These are phyloP conservation scores for Antigone vipio DNA, from an alignment of 2,113 vertebrate genomes.

Conservation along the genomic window DNA sequence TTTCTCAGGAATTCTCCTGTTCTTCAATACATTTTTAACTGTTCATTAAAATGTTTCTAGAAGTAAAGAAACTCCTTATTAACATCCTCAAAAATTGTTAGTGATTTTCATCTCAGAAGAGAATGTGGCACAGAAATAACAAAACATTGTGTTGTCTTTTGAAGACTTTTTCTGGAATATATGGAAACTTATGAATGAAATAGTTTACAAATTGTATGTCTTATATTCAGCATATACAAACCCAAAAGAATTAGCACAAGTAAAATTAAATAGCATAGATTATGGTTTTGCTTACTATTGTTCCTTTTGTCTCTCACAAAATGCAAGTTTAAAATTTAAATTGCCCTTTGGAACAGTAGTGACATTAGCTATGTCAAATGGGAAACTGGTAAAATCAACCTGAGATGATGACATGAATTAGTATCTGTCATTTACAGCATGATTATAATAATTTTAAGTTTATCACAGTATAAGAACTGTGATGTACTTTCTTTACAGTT, in stretches of 20 bases:
- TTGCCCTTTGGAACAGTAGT: neutral
- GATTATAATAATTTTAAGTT: neutral
- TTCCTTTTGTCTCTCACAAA: neutral
- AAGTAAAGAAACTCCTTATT: neutral
- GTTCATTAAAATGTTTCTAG: neutral
- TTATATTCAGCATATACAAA: neutral
- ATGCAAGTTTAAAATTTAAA: neutral
- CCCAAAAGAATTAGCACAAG: neutral
- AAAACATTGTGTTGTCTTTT: neutral
- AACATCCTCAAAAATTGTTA: neutral
- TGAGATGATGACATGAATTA: neutral
- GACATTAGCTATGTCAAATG: neutral
- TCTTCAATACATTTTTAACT: neutral
- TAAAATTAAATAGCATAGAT: neutral
- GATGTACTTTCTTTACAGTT: neutral
- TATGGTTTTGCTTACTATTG: neutral
- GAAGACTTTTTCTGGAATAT: neutral
- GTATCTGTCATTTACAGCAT: neutral
- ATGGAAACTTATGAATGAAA: neutral
- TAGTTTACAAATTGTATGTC: neutral
- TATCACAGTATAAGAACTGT: neutral
- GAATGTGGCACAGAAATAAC: neutral
- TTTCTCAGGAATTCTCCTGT: neutral
- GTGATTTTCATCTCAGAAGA: neutral
- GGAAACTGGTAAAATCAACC: neutral